Evolutionary conservation across 2,888 invertebrate species (phyloP), one percentile per base, ranked within the genome.

Genomic region (Sphecodes monilicornis): DNA sequence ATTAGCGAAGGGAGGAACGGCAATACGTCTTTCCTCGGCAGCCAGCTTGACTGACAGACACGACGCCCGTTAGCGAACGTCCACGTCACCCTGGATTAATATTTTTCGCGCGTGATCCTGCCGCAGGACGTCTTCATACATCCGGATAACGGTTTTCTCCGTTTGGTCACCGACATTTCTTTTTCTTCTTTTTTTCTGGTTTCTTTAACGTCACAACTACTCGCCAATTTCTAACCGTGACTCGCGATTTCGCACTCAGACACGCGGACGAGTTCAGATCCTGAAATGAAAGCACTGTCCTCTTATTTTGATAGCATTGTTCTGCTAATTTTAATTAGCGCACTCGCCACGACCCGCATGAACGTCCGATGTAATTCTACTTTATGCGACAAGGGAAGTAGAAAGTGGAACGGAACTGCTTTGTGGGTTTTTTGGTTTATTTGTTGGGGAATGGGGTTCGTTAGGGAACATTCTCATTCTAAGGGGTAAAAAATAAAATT

Each of bases 151-250:
- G 86, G 88, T 76, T 74, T 74, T 46, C 39, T 70, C 60, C 82
- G 60, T 78, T 71, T 80, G 80, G 82, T 84, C 78, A 68, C 76
- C 54, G n/a, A 54, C 84, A 50, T 66, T 22, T 22, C 36, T 22
- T 22, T 11, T 0, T 36, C 36, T 66, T 36, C 16, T 80, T 84
- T 86, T 80, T 78, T 16, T 72, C 3, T 8, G 10, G 11, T 32
- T 60, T 60, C 60, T 29, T 29, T 8, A 16, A 32, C 60, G 18
- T 60, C 69, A 71, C 39, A 80, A 77, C 77, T 79, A 77, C 78
- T 76, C 86, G 85, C 89, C 93, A 93, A 93, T 93, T 93, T 93
- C 90, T 92, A 91, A 89, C 89, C 88, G 87, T 93, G 93, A 93
- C 93, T 93, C 91, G 88, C 88, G 91, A 85, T 79, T 89, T 89